Base-by-base conservation (phyloP, 2,888 invertebrate species). In the Protodeltote pygarga region DNA sequence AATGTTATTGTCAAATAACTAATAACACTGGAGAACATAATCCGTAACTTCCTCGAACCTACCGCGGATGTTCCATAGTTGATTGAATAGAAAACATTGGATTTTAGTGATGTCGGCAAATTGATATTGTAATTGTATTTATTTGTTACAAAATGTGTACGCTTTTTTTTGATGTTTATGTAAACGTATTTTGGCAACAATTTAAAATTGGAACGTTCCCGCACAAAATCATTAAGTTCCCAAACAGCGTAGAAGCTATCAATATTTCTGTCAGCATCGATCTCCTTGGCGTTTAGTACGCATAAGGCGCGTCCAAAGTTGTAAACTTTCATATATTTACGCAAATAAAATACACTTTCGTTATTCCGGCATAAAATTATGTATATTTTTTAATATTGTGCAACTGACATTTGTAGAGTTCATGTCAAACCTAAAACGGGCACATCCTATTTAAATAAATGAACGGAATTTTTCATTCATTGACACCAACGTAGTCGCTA, bases 381-480 rank as follows among this genome's bases (percentile, higher is more conserved):
- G 32, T 10, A n/a, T n/a, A n/a, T n/a, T n/a, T n/a, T n/a, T n/a
- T n/a, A n/a, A n/a, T n/a, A n/a, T n/a, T n/a, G n/a, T n/a, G n/a
- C n/a, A n/a, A n/a, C n/a, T n/a, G n/a, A n/a, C n/a, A n/a, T n/a
- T n/a, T n/a, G n/a, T n/a, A n/a, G n/a, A n/a, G n/a, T n/a, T n/a
- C n/a, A n/a, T n/a, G n/a, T n/a, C n/a, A n/a, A n/a, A n/a, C n/a
- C n/a, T n/a, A n/a, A n/a, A n/a, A n/a, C n/a, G n/a, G n/a, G n/a
- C n/a, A n/a, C n/a, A n/a, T n/a, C n/a, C n/a, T n/a, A 39, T 49
- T 53, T 28, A 20, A 35, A 50, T 45, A 37, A 50, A 45, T 48
- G 54, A 59, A 44, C 31, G 52, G 60, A 66, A 67, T 58, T 64
- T 64, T 77, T 73, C 76, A 77, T 78, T 78, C 77, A 79, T 67